Conservation (phyloP, 2,888 invertebrate genomes). For the Diplolepis rosae region DNA sequence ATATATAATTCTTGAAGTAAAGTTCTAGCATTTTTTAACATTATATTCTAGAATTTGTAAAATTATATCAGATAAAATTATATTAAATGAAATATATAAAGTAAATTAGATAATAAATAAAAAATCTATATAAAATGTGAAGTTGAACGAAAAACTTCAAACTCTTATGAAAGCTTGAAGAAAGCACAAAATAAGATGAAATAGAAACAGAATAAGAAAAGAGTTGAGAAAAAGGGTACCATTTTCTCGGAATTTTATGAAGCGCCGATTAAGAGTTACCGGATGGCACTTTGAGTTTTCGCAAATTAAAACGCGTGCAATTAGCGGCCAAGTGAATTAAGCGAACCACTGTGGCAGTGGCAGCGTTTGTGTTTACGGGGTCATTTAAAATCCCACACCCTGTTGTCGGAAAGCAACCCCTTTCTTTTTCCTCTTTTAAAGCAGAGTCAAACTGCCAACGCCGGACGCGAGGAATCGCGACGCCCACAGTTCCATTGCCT, state of each 20-base stretch:
- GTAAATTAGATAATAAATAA: too few species aligned
- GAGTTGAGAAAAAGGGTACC: background rate
- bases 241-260: constrained; percentile 39
- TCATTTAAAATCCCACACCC: constrained; percentile 52
- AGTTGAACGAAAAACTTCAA: background rate
- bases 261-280: constrained; percentile 41
- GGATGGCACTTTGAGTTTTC: constrained; percentile 39
- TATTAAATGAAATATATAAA: too few species aligned
- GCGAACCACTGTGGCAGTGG: constrained; percentile 48
- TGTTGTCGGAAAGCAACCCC: constrained; percentile 41
- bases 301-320: constrained; percentile 67
- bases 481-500: constrained; percentile 52
- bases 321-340: constrained; percentile 61
- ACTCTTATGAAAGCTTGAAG: background rate
- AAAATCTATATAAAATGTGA: too few species aligned
- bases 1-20: too few species aligned
- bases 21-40: too few species aligned
- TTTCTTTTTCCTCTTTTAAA: constrained; percentile 44
- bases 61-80: too few species aligned
- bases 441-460: constrained; percentile 39
- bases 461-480: constrained; percentile 60
- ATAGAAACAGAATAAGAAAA: background rate
- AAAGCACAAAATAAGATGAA: background rate
- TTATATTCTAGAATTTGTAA: too few species aligned
- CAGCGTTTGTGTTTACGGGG: constrained; percentile 59